Evolutionary conservation across 2,113 vertebrate species (phyloP).

Genomic region (Scytalopus superciliaris): DNA sequence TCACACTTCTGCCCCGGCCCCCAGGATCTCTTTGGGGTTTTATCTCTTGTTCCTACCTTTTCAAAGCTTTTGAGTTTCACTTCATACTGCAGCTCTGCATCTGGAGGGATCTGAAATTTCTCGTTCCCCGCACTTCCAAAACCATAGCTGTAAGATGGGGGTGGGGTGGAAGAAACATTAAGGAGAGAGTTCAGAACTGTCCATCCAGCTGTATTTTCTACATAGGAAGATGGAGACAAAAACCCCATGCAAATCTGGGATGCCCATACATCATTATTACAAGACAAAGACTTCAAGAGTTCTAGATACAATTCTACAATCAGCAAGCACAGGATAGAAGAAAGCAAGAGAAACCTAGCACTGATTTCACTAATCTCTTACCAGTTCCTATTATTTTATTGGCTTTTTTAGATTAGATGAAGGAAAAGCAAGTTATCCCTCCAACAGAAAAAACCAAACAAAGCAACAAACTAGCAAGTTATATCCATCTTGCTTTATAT

Average conservation of each 20-base stretch:
- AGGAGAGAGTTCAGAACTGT: not conserved
- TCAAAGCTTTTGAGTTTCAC: conserved; percentile 90
- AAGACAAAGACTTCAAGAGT: not conserved
- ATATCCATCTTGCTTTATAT: not conserved
- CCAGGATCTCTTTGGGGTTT: not conserved
- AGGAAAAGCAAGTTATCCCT: not conserved
- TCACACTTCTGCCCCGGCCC: not conserved
- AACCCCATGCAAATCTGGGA: not conserved
- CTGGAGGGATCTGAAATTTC: conserved; percentile 86
- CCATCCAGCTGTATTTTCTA: not conserved
- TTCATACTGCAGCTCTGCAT: conserved; percentile 87
- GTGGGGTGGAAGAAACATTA: not conserved
- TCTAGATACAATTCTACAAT: not conserved
- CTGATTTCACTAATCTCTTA: not conserved
- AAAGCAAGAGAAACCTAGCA: not conserved
- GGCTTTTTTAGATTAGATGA: not conserved
- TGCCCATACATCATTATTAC: not conserved
- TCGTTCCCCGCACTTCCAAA: conserved; percentile 84
- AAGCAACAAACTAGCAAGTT: not conserved
- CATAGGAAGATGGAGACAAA: not conserved
- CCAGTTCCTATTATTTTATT: not conserved
- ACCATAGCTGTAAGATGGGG: conserved; percentile 79
- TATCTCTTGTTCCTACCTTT: conserved; percentile 78
- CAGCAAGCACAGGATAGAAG: not conserved
- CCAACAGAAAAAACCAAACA: not conserved